Base-by-base conservation (phyloP, 2,113 vertebrate species). In the Poicephalus gulielmi region DNA sequence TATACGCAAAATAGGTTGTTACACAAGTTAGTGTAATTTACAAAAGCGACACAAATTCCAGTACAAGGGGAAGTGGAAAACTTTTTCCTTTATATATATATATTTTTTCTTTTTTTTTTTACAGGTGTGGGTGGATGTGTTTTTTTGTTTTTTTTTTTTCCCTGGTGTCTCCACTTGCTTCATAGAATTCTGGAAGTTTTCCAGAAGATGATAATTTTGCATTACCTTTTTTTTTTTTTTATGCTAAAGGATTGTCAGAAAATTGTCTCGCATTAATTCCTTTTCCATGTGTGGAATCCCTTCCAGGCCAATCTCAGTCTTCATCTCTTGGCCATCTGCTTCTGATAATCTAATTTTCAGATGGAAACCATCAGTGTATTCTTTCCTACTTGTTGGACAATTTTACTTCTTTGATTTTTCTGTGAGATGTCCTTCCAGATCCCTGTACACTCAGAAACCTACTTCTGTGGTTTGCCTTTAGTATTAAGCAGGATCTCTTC, bases 301-400 rank as follows among this genome's bases (percentile, higher is more conserved):
- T 89, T 94, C 78, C 78, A 95, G 20, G 6, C 9, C 35, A 60
- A 10, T 63, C 70, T 95, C 50, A 49, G 13, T 82, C 77, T 94
- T 68, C 70, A 52, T 55, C 25, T 86, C 41, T 66, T 81, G 24
- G 13, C 39, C 50, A 87, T 89, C 70, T 93, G 66, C 57, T 94
- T 93, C 84, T 90, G 53, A 79, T 96, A 95, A 95, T 79, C 11
- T 85, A 10, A 53, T 46, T 82, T 87, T 50, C 66, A 87, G 89
- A 85, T 83, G 24, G 52, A 86, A 90, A 77, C 30, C 35, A 62
- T 86, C 47, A 83, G 33, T 78, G 28, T 88, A 74, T 68, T 89
- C 60, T 82, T 91, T 93, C 47, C 62, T 82, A 70, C 31, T 78
- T 82, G 6, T 25, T 89, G 74, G 43, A 8, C 17, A 37, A 7